Evolutionary conservation across 1,140 invertebrate genomes (phyloP), one percentile per base, ranked within the genome.

Genomic region (Drosophila tristis): DNA sequence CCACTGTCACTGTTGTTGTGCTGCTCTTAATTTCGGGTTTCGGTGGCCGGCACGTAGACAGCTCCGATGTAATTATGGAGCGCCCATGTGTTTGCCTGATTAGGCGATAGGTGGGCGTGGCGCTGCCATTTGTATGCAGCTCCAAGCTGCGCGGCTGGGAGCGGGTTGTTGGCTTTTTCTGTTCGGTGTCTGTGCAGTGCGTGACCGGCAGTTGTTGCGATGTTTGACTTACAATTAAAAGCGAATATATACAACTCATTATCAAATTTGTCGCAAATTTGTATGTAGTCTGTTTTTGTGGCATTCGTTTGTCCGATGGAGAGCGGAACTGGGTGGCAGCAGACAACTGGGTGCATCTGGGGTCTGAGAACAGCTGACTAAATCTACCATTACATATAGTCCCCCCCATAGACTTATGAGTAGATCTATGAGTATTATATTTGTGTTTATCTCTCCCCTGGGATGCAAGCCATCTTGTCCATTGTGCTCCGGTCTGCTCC

Each of bases 191-290:
- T 39, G 35, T 20, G 56, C 44, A 23, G 49, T 74, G 85, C 84
- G 85, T 89, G 85, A 89, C 84, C 84, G 79, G 76, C 61, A 77
- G 68, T 89, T 74, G 84, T 71, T 66, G 76, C 79, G 76, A 71
- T 80, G 85, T 89, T 89, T 89, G 84, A 89, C 84, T 89, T 80
- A 82, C 85, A 89, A 89, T 89, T 89, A 80, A 89, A 76, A 72
- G 43, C 82, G 68, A 65, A 77, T 65, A 58, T 57, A 20, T 56
- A 76, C 78, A 65, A 66, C 75, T 84, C 76, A 89, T 89, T 89
- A 89, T 80, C 84, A 71, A 89, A 89, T 89, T 89, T 84, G 84
- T 89, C 73, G 84, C 84, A 65, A 89, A 80, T 80, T 89, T 84
- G 79, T 77, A 53, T 44, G 53, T 56, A 7, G 15, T 48, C 0